Evolutionary conservation across 2,888 invertebrate genomes (phyloP), one percentile per base, ranked within the genome.

Genomic region (Drosophila ezoana): DNA sequence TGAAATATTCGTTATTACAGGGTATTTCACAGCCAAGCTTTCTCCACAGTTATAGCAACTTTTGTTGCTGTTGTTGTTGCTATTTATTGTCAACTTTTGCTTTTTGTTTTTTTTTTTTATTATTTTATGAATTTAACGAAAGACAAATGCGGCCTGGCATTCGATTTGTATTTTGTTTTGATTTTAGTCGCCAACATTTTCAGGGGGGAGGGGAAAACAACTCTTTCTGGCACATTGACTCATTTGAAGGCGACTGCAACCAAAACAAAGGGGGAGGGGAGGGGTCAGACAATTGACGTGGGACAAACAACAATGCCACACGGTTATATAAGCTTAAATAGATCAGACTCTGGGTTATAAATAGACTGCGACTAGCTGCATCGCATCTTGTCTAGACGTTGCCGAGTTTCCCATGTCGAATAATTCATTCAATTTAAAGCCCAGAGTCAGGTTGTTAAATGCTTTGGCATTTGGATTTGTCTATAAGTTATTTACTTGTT

Each of bases 141-240:
- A 67, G 56, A 59, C 49, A 64, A 80, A 59, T 62, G 44, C 28
- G 63, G 49, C 41, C 57, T 64, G 64, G 51, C 65, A 44, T 76
- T 76, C 58, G 68, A 64, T 64, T 74, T 67, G 72, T 66, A 66
- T 61, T 61, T 41, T 43, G 44, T 69, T 60, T 49, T 66, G 65
- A 53, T 60, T 70, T 65, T 54, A 38, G 60, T 60, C 20, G 52
- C 48, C 40, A n/a, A 20, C 43, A 23, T 38, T 28, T 28, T 1
- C 2, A 48, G 28, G 9, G 37, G 65, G 28, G 9, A 32, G 65
- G 73, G 84, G 87, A 78, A 82, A 79, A 87, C 77, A 87, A 89
- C 90, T 89, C 79, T 90, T 90, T 90, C 83, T 90, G 85, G 90
- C 89, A 89, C 90, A 89, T 78, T 90, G 90, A 89, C 90, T 86